Percentiles rank a stretch among this genome's conserved stretches.
Evolutionary conservation across 2,797 vertebrate species (phyloP).

Genomic region (Notolabrus celidotus): DNA sequence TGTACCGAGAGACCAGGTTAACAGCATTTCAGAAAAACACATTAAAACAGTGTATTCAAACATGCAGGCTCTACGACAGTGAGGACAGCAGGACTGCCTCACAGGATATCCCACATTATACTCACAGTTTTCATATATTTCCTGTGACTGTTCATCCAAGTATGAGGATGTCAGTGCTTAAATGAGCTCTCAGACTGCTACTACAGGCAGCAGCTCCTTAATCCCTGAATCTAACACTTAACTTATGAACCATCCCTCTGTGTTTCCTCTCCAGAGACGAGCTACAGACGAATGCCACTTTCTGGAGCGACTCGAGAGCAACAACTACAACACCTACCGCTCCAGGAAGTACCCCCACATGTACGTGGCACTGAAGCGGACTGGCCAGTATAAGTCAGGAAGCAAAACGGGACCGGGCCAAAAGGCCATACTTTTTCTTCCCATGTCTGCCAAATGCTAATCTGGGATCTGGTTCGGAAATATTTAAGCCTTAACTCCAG

Average conservation of each 20-base stretch:
- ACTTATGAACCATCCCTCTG: neutral
- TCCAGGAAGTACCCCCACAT: constrained; percentile 95
- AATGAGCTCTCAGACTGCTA: no score
- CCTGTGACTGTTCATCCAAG: neutral
- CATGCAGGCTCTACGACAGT: no score
- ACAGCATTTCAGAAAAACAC: no score
- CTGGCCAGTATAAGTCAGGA: constrained; percentile 95
- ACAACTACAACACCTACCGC: constrained; percentile 99
- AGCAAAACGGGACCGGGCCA: constrained; percentile 95
- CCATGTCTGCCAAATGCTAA: constrained; percentile 95
- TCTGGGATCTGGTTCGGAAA: constrained; percentile 22
- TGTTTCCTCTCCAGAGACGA: constrained; percentile 87
- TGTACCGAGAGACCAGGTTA: no score
- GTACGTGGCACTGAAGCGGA: constrained; percentile 98
- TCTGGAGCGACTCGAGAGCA: constrained; percentile 93
- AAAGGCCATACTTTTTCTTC: constrained; percentile 98
- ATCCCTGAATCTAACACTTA: neutral
- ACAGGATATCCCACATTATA: no score
- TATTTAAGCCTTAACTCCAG: constrained; percentile 23
- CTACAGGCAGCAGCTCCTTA: no score
- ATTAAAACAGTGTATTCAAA: no score
- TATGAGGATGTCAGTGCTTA: no score
- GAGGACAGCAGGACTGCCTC: no score
- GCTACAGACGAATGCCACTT: constrained; percentile 97
- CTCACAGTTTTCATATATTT: constrained; percentile 16